Conservation (phyloP, 2,888 invertebrate genomes). For the Selenia dentaria region DNA sequence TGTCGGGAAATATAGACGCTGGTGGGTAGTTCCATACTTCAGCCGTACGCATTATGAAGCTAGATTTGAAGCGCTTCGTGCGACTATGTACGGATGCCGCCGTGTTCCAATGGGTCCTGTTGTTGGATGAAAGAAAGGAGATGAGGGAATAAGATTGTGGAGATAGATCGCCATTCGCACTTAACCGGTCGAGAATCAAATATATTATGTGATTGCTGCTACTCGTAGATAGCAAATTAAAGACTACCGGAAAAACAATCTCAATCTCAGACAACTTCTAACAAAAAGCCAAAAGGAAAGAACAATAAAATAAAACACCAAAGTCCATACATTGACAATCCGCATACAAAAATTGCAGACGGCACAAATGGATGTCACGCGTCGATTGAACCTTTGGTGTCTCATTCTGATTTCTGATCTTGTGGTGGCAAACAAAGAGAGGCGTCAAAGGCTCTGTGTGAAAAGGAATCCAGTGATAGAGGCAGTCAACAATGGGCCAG, state of each 20-base stretch:
- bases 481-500: constrained; percentile 82
- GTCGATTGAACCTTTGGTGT: constrained; percentile 68
- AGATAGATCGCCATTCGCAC: no score
- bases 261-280: not conserved
- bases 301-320: constrained; percentile 20
- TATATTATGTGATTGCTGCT: no score
- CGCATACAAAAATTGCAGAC: constrained; percentile 34
- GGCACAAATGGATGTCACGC: constrained; percentile 63
- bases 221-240: not conserved
- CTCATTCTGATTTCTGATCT: constrained; percentile 81
- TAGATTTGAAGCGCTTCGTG: no score
- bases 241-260: no score
- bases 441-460: constrained; percentile 79
- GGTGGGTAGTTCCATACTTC: no score
- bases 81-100: no score
- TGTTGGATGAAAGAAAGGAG: no score
- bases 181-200: no score
- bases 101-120: no score
- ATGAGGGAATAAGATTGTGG: no score
- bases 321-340: constrained; percentile 7
- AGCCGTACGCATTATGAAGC: no score
- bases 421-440: constrained; percentile 76
- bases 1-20: no score
- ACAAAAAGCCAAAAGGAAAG: not conserved
- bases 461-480: constrained; percentile 83